Evolutionary conservation across 2,113 vertebrate genomes (phyloP), one percentile per base, ranked within the genome.

Genomic region (Colistium nudipinnis): DNA sequence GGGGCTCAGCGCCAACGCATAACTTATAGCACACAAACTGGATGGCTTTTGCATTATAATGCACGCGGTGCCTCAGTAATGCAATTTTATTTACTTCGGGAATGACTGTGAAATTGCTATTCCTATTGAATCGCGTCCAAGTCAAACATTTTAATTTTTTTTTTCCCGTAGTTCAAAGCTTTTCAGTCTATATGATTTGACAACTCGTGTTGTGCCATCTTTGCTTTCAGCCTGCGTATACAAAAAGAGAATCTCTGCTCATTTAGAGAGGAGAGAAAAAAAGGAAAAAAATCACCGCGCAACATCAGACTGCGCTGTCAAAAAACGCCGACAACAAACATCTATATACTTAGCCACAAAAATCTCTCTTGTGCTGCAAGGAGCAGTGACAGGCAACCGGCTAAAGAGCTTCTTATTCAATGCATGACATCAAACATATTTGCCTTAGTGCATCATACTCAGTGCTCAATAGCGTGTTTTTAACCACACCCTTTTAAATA

Each of bases 161-260:
- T n/a, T n/a, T n/a, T n/a, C n/a, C 39, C 16, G 53, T 17, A 68
- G 79, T 86, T 87, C 81, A 87, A 84, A 87, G 82, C 45, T 33
- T 44, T 49, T 78, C 64, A n/a, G 49, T 62, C 74, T 76, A 56
- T 71, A 57, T 51, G 71, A 59, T 61, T 77, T 77, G 77, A 86
- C 79, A 78, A 78, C 54, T 73, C 52, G 51, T 61, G 62, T 51
- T 77, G 63, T 60, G 63, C 52, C 79, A 59, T 87, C 70, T 76
- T 38, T 68, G 60, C 76, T 73, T 82, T 86, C 80, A 80, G 77
- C 73, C 44, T 0, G 44, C 74, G 60, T 64, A 78, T 77, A 35
- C n/a, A 79, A 39, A 80, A 81, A 83, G 53, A 53, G 20, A 76
- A 66, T 76, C 52, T 75, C 51, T 49, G 57, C 66, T 79, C 78